Evolutionary conservation across 1,140 invertebrate genomes (phyloP).

Genomic region (Augochlora pura): DNA sequence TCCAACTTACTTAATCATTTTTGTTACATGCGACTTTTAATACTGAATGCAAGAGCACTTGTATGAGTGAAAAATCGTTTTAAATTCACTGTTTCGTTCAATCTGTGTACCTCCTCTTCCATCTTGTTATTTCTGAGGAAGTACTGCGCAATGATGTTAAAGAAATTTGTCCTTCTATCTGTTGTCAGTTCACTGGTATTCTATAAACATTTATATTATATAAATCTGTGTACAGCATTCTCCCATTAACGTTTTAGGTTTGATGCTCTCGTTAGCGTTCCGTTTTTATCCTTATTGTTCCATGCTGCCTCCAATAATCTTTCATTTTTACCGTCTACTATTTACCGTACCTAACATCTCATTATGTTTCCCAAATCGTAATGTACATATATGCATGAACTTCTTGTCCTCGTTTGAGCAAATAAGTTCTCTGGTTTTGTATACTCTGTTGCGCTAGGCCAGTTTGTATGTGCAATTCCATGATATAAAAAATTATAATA

Average conservation of each 20-base stretch:
- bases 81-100: neutral
- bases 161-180: constrained; percentile 37
- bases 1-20: neutral
- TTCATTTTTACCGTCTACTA: no score
- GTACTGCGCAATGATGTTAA: neutral
- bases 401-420: constrained; percentile 23
- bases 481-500: constrained; percentile 40
- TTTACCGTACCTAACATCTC: no score
- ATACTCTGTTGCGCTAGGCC: constrained; percentile 41
- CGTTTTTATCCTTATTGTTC: no score
- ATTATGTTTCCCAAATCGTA: no score
- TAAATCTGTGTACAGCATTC: constrained; percentile 5
- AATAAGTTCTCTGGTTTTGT: neutral
- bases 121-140: constrained; percentile 5
- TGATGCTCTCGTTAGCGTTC: no score
- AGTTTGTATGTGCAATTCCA: constrained; percentile 22
- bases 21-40: neutral
- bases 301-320: no score
- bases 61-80: neutral
- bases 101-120: neutral
- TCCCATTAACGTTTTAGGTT: no score
- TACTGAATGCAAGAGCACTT: neutral
- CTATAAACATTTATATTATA: constrained; percentile 26
- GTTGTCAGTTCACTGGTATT: neutral
- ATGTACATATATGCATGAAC: neutral